These are phyloP conservation scores for Mus minutoides DNA, from an alignment of 2,797 vertebrate species.

Conservation along the genomic window DNA sequence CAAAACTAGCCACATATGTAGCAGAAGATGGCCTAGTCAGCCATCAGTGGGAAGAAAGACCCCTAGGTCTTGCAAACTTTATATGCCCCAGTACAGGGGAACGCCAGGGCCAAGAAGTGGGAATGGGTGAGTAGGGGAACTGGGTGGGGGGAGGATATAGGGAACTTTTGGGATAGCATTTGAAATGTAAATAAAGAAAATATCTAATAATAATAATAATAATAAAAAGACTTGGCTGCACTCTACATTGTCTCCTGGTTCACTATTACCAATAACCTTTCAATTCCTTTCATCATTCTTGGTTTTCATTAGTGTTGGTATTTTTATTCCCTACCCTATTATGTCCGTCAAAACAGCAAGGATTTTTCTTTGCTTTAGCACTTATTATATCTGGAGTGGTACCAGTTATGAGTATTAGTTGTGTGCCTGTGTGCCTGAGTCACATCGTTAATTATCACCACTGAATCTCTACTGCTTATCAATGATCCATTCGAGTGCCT, in stretches of 20 bases:
- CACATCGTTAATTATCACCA: background rate
- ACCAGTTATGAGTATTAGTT: background rate
- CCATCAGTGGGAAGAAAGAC: too few species aligned
- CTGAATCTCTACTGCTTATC: background rate
- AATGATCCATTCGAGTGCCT: background rate
- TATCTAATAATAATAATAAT: too few species aligned
- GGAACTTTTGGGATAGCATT: too few species aligned
- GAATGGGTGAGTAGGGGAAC: too few species aligned
- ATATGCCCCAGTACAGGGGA: too few species aligned
- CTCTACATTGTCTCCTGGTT: background rate
- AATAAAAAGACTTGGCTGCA: too few species aligned
- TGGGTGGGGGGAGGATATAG: too few species aligned
- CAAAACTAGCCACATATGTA: too few species aligned
- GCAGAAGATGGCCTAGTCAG: too few species aligned
- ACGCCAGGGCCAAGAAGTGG: too few species aligned
- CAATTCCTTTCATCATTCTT: background rate
- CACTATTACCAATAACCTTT: background rate
- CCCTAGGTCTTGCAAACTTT: too few species aligned
- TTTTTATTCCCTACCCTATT: background rate
- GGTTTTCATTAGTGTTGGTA: background rate
- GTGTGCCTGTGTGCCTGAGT: background rate
- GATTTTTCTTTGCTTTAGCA: background rate
- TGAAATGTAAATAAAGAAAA: too few species aligned
- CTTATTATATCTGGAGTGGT: background rate
- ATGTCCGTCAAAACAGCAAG: background rate